Percentiles rank a stretch among this genome's conserved stretches.
These are phyloP conservation scores for Cyphomyrus plagiostoma DNA, from an alignment of 2,113 vertebrate species.

Conservation along the genomic window DNA sequence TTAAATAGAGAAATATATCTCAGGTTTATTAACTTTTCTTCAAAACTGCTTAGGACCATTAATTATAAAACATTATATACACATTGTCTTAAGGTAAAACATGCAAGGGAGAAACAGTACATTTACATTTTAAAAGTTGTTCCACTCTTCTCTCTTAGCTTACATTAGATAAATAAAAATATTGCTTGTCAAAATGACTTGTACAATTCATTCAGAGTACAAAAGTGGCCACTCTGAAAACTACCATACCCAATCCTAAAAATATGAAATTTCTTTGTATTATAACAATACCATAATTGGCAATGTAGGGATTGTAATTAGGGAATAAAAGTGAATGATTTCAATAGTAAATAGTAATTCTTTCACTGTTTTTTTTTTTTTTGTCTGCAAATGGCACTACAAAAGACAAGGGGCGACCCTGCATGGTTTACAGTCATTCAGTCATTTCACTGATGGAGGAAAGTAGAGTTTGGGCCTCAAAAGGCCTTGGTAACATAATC, in stretches of 20 bases:
- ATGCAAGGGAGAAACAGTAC: conserved; percentile 32
- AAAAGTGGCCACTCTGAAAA: conserved; percentile 17
- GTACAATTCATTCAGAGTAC: conserved; percentile 18
- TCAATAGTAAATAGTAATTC: background rate
- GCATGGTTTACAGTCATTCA: background rate
- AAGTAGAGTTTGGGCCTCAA: background rate
- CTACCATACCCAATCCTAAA: background rate
- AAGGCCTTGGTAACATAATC: background rate
- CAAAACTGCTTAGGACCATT: conserved; percentile 37
- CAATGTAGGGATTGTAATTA: background rate
- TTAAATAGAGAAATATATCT: conserved; percentile 59
- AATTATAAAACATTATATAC: conserved; percentile 53
- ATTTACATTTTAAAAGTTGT: conserved; percentile 31
- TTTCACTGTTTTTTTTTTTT: background rate
- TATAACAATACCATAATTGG: background rate
- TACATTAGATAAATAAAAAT: conserved; percentile 26
- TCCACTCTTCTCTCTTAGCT: background rate
- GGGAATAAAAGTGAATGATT: background rate
- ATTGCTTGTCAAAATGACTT: conserved; percentile 18
- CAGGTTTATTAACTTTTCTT: conserved; percentile 51
- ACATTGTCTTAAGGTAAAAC: conserved; percentile 47
- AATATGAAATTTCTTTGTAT: background rate
- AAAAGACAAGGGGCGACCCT: background rate
- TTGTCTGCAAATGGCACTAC: background rate
- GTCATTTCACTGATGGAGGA: background rate